Base-by-base conservation (phyloP, 2,797 vertebrate species). In the Falco peregrinus region DNA sequence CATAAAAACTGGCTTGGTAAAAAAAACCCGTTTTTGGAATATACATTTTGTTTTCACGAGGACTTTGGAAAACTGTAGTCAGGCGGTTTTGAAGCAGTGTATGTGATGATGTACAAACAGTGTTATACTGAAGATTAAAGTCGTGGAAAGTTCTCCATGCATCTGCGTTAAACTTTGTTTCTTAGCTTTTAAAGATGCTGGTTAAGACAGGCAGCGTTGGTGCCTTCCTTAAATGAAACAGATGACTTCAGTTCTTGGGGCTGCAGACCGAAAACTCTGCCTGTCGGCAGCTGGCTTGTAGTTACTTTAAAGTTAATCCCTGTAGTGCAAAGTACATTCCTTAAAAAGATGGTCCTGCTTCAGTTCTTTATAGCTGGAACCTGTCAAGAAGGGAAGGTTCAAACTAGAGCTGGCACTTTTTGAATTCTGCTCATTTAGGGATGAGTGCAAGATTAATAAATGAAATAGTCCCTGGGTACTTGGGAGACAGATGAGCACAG, bases 231-330 rank as follows among this genome's bases (percentile, higher is more conserved):
- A 88, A 85, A 45, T 61, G 70, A 87, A 97, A 85, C 45, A 81
- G 82, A 77, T 94, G 20, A 82, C 84, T 95, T 93, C n/a, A 81
- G 69, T 85, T 90, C 61, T 93, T 50, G 25, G 78, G 81, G 82
- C 68, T 87, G 33, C 75, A 88, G 90, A 56, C 56, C 0, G 8
- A 90, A 94, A 81, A 63, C 81, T 60, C 79, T 89, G 57, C 43
- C 61, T 94, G 54, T 93, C 50, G 45, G 89, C 90, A 89, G 47
- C 54, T 78, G 77, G 50, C 26, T 86, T 89, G 54, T 85, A 86
- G 33, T 73, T 91, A 79, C 89, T 95, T 92, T 95, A 64, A 96
- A 94, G 81, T 54, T 94, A 89, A 81, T 91, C 41, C 35, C 57
- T 53, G 19, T 43, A 73, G 71, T 89, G 84, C 51, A 56, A 84